Conservation (phyloP, 2,888 invertebrate species). For the Drosophila buzzatii region DNA sequence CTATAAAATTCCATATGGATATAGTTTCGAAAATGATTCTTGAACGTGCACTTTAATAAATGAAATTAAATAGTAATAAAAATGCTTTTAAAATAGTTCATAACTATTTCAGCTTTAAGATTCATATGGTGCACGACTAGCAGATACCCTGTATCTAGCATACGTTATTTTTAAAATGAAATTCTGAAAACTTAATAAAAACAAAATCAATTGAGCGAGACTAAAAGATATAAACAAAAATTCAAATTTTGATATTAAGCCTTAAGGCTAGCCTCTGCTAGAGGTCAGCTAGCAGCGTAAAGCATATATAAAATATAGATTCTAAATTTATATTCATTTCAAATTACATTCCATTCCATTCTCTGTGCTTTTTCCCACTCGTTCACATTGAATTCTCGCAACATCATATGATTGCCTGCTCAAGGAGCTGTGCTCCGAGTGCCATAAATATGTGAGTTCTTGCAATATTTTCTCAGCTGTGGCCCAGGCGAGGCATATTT, state of each 20-base stretch:
- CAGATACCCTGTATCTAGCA: too few species aligned
- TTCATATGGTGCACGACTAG: not conserved
- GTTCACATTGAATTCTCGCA: not conserved
- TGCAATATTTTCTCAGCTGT: constrained; percentile 79
- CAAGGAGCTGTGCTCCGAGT: constrained; percentile 10
- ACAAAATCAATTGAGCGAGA: too few species aligned
- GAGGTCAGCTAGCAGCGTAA: too few species aligned
- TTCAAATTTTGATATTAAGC: too few species aligned
- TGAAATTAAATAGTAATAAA: not conserved
- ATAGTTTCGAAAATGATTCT: not conserved
- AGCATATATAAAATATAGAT: not conserved
- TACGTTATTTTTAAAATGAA: too few species aligned
- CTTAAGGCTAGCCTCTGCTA: too few species aligned
- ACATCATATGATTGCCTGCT: not conserved
- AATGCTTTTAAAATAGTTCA: not conserved
- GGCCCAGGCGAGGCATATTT: constrained; percentile 75
- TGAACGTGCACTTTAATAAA: not conserved
- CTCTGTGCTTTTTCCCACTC: not conserved
- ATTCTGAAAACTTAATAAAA: too few species aligned
- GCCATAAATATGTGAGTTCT: constrained; percentile 60
- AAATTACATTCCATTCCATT: not conserved
- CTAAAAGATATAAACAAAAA: too few species aligned
- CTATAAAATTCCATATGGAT: too few species aligned
- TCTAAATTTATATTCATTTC: not conserved
- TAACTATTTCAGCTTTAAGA: not conserved